A percentile compares a stretch with the other conserved stretches of the same genome.
Conservation (phyloP, 53 echinoderm and acorn worm genomes). For the Pentamera pediparva region DNA sequence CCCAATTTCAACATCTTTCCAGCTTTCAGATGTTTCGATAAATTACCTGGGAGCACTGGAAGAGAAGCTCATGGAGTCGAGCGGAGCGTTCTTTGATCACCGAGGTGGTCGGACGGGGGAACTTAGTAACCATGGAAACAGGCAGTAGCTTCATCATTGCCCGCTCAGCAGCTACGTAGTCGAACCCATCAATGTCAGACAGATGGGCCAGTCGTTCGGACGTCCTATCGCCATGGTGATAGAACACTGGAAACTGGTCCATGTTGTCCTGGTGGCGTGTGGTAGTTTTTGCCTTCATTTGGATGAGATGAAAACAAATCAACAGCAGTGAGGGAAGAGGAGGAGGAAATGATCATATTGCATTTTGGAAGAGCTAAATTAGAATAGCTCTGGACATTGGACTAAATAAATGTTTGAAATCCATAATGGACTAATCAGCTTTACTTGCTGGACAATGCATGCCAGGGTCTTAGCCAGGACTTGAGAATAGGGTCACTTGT, state of each 20-base stretch:
- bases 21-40: too few species aligned
- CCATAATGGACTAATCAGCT: too few species aligned
- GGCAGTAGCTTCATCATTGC: conserved; percentile 82
- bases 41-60: conserved; percentile 39
- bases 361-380: not conserved
- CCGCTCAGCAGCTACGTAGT: conserved; percentile 68
- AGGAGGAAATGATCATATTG: not conserved
- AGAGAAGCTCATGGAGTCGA: conserved; percentile 66
- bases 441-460: too few species aligned
- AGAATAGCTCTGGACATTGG: too few species aligned
- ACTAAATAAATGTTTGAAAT: too few species aligned
- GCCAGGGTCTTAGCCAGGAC: too few species aligned
- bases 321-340: too few species aligned
- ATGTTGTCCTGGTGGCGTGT: not conserved
- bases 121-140: conserved; percentile 74
- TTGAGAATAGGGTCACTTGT: too few species aligned
- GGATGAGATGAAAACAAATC: too few species aligned
- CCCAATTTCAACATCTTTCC: too few species aligned
- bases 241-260: conserved; percentile 62
- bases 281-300: not conserved
- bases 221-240: conserved; percentile 69
- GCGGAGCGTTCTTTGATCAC: conserved; percentile 87
- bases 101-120: conserved; percentile 66
- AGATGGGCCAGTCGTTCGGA: conserved; percentile 73
- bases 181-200: conserved; percentile 57